Evolutionary conservation across 2,797 vertebrate species (phyloP).

Genomic region (Columba guinea): DNA sequence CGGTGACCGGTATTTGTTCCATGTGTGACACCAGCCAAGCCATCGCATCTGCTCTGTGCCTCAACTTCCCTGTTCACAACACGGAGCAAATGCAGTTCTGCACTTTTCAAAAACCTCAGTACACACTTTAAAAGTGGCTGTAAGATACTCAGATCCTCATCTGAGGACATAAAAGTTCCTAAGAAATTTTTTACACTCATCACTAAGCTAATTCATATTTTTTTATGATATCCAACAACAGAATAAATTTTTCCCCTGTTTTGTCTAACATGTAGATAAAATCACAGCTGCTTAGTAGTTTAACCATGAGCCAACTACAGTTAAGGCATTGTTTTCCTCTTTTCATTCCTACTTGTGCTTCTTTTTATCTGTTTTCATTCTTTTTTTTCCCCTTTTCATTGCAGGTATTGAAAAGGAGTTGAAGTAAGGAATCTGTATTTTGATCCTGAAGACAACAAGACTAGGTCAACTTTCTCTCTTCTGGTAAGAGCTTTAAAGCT

Average conservation of each 20-base stretch:
- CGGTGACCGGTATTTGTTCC: not conserved
- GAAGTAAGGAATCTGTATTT: not conserved
- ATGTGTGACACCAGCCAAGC: not conserved
- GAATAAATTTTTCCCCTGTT: not conserved
- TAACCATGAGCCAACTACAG: not conserved
- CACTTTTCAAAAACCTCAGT: not conserved
- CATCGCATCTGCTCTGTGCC: not conserved
- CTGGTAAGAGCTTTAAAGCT: not conserved
- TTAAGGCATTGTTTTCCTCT: not conserved
- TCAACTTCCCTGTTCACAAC: not conserved
- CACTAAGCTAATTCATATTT: not conserved
- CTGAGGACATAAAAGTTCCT: not conserved
- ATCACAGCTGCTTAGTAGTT: not conserved
- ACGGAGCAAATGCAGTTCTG: not conserved
- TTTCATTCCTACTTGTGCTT: not conserved
- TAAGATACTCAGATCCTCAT: not conserved
- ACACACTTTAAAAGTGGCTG: not conserved
- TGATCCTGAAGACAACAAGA: not conserved
- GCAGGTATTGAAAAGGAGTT: not conserved
- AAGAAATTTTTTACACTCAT: not conserved
- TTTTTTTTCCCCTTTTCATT: not conserved
- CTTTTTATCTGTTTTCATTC: not conserved
- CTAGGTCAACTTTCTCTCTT: not conserved
- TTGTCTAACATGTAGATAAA: not conserved
- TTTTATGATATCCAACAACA: not conserved